These are phyloP conservation scores for Trididemnum clinides DNA, from an alignment of 23 tunicate genomes.

Conservation along the genomic window DNA sequence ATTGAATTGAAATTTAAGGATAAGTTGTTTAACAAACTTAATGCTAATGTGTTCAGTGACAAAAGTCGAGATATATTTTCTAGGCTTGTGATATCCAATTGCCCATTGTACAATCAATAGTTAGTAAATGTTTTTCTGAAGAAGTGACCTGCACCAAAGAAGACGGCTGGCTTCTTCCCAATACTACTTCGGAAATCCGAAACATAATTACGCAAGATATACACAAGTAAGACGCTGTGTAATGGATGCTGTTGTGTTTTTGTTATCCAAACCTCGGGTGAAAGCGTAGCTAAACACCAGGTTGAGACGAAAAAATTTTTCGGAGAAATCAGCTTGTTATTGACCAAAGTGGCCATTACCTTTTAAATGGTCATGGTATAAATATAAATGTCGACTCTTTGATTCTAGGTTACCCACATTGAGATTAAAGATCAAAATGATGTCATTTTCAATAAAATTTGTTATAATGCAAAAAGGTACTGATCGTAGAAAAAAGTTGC, in stretches of 20 bases:
- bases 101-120: slow-evolving; percentile 51
- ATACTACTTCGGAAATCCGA: slow-evolving; percentile 40
- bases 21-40: too few species aligned
- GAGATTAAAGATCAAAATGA: background rate
- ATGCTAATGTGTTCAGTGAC: too few species aligned
- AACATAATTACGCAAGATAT: background rate
- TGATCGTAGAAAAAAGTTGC: slow-evolving; percentile 2
- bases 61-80: too few species aligned
- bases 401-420: background rate
- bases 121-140: background rate
- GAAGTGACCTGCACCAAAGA: slow-evolving; percentile 41
- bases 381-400: background rate
- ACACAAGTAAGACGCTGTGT: background rate
- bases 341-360: background rate
- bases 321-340: background rate
- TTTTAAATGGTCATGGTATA: background rate
- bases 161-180: slow-evolving; percentile 68
- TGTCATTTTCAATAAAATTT: slow-evolving; percentile 4
- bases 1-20: too few species aligned
- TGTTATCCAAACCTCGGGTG: too few species aligned
- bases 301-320: slow-evolving; percentile 3
- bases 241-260: background rate
- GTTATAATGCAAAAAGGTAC: background rate
- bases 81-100: slow-evolving; percentile 63
- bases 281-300: too few species aligned